Evolutionary conservation across 2,113 vertebrate genomes (phyloP).

Genomic region (rabbit (Oryctolagus cuniculus)): mOryCun1.1 NC_091433.1:142753001-142753500

Average conservation of each 20-base stretch:
- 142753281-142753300: not conserved
- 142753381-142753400: constrained; percentile 57
- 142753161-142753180: not conserved
- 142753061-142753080: not conserved
- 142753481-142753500: not conserved
- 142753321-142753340: constrained; percentile 16
- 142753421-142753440: constrained; percentile 19
- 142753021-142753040: not conserved
- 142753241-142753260: not conserved
- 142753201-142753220: not conserved
- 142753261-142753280: not conserved
- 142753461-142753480: not conserved
- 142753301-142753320: constrained; percentile 18
- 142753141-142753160: not conserved
- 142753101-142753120: not conserved
- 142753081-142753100: not conserved
- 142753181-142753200: not conserved
- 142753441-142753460: constrained; percentile 11
- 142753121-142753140: not conserved
- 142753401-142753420: constrained; percentile 59
- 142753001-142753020: not conserved
- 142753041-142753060: not conserved
- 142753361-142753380: constrained; percentile 66
- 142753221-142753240: not conserved
- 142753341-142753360: constrained; percentile 35